Evolutionary conservation across 2,797 vertebrate species (phyloP).

Genomic region (Pogonophryne albipinna): DNA sequence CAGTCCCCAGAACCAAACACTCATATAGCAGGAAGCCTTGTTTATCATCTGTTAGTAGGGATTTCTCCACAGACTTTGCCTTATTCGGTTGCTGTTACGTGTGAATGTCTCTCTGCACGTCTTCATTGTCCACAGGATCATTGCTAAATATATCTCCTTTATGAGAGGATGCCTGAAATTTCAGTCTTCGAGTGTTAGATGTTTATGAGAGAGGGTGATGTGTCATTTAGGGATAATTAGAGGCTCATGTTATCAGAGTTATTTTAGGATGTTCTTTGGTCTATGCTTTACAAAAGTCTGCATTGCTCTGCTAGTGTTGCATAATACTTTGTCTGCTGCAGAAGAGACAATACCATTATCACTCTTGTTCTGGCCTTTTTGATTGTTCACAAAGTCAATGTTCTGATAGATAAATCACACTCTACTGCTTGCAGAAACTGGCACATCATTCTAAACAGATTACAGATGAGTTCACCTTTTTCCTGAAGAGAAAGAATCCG

Average conservation of each 20-base stretch:
- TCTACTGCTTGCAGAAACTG: not conserved
- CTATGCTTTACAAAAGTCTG: constrained; percentile 16
- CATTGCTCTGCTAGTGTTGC: constrained; percentile 1
- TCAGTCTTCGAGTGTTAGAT: constrained; percentile 12
- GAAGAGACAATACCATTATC: constrained; percentile 7
- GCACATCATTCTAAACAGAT: constrained; percentile 19
- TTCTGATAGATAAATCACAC: not conserved
- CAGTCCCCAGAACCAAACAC: constrained; percentile 33
- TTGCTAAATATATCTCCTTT: not conserved
- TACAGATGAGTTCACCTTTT: constrained; percentile 7
- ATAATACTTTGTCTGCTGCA: not conserved
- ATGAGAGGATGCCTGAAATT: constrained; percentile 2
- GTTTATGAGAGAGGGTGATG: constrained; percentile 14
- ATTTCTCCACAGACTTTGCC: constrained; percentile 24
- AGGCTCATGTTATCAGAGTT: constrained; percentile 7
- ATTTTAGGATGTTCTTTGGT: constrained; percentile 15
- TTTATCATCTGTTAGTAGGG: constrained; percentile 45
- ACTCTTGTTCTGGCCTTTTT: not conserved
- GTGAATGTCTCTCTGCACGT: constrained; percentile 24
- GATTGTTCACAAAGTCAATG: not conserved
- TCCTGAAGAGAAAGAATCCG: constrained; percentile 7
- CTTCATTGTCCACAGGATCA: not conserved
- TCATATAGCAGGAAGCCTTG: constrained; percentile 26
- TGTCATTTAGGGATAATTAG: constrained; percentile 36
- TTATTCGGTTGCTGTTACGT: constrained; percentile 22